These are phyloP conservation scores for Brachionus calyciflorus DNA, from an alignment of 1,140 invertebrate genomes.

Conservation along the genomic window DNA sequence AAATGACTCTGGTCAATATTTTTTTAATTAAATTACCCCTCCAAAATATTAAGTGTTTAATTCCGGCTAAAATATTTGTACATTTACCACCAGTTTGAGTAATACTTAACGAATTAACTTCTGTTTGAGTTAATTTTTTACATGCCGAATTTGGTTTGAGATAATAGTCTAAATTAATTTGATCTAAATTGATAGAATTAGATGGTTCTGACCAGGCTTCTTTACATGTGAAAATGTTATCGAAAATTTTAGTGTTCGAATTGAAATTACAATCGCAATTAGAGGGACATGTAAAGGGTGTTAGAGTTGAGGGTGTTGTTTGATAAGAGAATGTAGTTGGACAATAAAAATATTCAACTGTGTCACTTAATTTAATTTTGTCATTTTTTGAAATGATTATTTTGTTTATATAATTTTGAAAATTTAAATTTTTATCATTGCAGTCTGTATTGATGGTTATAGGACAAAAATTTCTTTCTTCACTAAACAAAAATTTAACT, in stretches of 20 bases:
- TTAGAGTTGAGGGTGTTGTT: neutral
- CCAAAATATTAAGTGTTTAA: conserved; percentile 38
- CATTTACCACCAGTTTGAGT: neutral
- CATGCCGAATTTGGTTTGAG: neutral
- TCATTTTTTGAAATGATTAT: conserved; percentile 24
- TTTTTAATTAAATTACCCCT: neutral
- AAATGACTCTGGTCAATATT: conserved; percentile 4
- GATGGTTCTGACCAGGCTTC: neutral
- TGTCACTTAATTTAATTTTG: neutral
- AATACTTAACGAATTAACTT: neutral
- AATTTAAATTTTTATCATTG: neutral
- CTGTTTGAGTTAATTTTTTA: neutral
- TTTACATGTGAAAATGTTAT: neutral
- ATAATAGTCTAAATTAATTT: conserved; percentile 13
- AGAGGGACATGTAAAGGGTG: neutral
- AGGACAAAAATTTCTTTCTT: conserved; percentile 22
- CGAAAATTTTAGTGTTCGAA: neutral
- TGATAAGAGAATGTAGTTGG: neutral
- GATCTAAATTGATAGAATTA: neutral
- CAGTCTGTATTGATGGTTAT: neutral
- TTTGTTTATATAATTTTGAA: neutral
- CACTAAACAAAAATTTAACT: neutral
- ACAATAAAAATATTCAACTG: conserved; percentile 30
- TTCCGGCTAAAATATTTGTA: neutral
- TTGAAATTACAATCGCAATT: neutral